These are phyloP conservation scores for Melanotaenia maccullochi DNA, from an alignment of 2,797 vertebrate genomes.

Conservation along the genomic window DNA sequence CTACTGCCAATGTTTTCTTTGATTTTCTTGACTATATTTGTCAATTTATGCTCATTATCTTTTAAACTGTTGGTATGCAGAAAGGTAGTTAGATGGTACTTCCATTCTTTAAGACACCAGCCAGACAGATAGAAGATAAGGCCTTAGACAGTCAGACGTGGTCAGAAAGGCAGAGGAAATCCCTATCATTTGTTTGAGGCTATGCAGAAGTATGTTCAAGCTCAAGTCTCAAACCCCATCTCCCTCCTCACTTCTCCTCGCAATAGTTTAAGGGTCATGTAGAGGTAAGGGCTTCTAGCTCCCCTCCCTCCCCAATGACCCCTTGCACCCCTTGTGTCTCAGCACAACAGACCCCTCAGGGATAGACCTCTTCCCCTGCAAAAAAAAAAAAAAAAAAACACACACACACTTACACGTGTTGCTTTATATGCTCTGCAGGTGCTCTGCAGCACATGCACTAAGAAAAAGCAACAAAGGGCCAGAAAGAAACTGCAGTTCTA, in stretches of 20 bases:
- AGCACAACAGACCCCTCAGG: slow-evolving; percentile 66
- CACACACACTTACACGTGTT: slow-evolving; percentile 41
- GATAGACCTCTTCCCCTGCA: slow-evolving; percentile 64
- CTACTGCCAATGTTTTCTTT: slow-evolving; percentile 16
- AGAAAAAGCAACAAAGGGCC: slow-evolving; percentile 25
- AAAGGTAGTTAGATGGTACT: slow-evolving; percentile 15
- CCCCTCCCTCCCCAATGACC: slow-evolving; percentile 65
- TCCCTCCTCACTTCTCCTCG: slow-evolving; percentile 39
- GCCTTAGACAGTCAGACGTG: slow-evolving; percentile 69
- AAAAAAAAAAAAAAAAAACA: slow-evolving; percentile 34
- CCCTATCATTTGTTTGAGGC: slow-evolving; percentile 76
- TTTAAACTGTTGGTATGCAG: slow-evolving; percentile 26
- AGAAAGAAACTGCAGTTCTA: neutral
- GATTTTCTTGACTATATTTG: slow-evolving; percentile 23
- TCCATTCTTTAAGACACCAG: slow-evolving; percentile 37
- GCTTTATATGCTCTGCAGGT: slow-evolving; percentile 67
- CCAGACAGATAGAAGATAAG: slow-evolving; percentile 68
- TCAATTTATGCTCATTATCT: slow-evolving; percentile 37
- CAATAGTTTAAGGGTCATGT: slow-evolving; percentile 70
- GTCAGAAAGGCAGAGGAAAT: slow-evolving; percentile 75
- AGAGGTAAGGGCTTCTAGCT: slow-evolving; percentile 67
- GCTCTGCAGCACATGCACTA: slow-evolving; percentile 43
- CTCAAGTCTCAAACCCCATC: slow-evolving; percentile 70
- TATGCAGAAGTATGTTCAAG: slow-evolving; percentile 78
- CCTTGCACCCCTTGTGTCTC: slow-evolving; percentile 68